Percentiles rank a stretch among this genome's conserved stretches.
phyloP scores from a whole-genome alignment of 2,888 invertebrate genomes.

The Strigamia transsilvanica region DNA sequence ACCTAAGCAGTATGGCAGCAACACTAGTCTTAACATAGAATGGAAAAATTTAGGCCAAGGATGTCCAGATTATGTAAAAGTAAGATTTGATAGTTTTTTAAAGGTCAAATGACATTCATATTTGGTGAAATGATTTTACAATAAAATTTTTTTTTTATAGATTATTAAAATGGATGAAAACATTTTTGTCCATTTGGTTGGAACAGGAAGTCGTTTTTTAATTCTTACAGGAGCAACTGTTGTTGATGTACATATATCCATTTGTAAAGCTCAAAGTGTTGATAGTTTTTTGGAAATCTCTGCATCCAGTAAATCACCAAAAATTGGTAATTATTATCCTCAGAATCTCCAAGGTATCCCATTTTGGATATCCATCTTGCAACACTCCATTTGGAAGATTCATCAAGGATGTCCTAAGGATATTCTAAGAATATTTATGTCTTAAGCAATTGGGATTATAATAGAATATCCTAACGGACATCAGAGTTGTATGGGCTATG shows the following conservation, averaged over 20 bases:
- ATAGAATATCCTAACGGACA: no score
- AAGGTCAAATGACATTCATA: background rate
- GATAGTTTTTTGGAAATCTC: slow-evolving; percentile 14
- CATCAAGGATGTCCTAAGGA: no score
- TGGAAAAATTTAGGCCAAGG: slow-evolving; percentile 4
- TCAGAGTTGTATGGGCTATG: no score
- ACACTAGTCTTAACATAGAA: slow-evolving; percentile 9
- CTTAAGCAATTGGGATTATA: no score
- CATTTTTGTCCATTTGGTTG: background rate
- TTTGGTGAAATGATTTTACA: background rate
- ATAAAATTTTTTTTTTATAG: background rate
- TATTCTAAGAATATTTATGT: no score
- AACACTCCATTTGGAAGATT: no score
- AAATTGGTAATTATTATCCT: background rate
- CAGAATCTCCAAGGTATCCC: no score
- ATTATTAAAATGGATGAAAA: background rate
- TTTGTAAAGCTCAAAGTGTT: background rate
- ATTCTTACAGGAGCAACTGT: background rate
- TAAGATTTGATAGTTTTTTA: background rate
- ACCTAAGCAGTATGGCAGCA: slow-evolving; percentile 11
- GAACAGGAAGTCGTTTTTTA: background rate
- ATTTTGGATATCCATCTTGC: no score
- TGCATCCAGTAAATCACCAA: background rate
- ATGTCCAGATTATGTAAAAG: slow-evolving; percentile 17
- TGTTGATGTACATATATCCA: background rate